Evolutionary conservation across 2,888 invertebrate species (phyloP), one percentile per base, ranked within the genome.

Genomic region (Troglohyphantes excavatus): DNA sequence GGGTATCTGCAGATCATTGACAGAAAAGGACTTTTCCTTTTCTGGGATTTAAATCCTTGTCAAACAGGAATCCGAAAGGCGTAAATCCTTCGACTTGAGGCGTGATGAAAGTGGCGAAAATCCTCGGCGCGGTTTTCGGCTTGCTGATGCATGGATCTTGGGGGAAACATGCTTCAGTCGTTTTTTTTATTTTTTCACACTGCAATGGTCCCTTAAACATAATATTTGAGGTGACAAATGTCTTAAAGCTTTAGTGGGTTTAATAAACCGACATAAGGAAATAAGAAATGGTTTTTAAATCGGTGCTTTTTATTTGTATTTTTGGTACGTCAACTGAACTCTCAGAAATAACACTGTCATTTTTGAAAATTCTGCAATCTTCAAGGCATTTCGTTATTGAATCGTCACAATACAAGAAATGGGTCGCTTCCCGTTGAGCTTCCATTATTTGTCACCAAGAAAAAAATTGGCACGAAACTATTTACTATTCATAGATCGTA

Each of bases 51-150:
- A 53, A 39, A 53, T 53, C 29, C 29, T 29, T 27, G 39, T 68
- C 68, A 53, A 70, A 53, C 67, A 79, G 79, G 67, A 79, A 67
- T 46, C 79, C 21, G 9, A 29, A 53, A 70, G 82, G 82, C 82
- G 82, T 82, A 82, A 82, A 70, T 82, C 82, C 82, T 67, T 29
- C 33, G 59, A 33, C 70, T 70, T 70, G 70, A 78, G 43, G 23
- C 33, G 72, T 33, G 59, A 39, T 19, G 26, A 17, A 68, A 79
- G 79, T 79, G 79, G 67, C 27, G 79, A 82, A 82, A 82, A 82
- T 82, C 82, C 70, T 13, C 59, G 29, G 26, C 59, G 46, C 85
- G 85, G 70, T 86, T 86, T 86, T 86, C 85, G 23, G 76, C 85
- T 86, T 26, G 85, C 59, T 61, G 59, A 27, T 78, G 78, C 85